These are phyloP conservation scores for Pteruthius melanotis DNA, from an alignment of 2,113 vertebrate species.

Conservation along the genomic window DNA sequence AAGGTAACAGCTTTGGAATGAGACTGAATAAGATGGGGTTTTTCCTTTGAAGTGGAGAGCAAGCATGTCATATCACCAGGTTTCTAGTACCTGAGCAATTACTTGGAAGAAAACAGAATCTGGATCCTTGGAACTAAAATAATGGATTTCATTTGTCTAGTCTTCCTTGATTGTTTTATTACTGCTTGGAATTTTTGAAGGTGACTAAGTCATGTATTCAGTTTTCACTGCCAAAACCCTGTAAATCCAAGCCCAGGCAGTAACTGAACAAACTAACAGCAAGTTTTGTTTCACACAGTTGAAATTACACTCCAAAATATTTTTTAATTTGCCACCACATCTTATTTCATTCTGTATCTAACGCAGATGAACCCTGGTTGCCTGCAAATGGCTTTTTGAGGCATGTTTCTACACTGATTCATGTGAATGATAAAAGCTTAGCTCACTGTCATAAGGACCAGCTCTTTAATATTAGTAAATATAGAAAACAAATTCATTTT, in stretches of 20 bases:
- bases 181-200: not conserved
- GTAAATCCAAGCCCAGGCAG: not conserved
- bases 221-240: not conserved
- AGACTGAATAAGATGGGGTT: not conserved
- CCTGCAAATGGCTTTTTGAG: not conserved
- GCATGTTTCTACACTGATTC: not conserved
- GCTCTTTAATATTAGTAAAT: not conserved
- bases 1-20: not conserved
- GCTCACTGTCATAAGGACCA: not conserved
- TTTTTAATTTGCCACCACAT: not conserved
- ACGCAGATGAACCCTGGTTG: not conserved
- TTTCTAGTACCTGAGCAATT: not conserved
- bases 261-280: not conserved
- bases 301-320: not conserved
- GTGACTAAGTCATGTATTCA: not conserved
- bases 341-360: not conserved
- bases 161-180: not conserved
- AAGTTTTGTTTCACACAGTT: not conserved
- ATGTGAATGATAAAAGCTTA: not conserved
- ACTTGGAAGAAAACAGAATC: not conserved
- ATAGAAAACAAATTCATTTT: not conserved
- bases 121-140: not conserved
- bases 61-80: not conserved
- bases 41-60: not conserved
- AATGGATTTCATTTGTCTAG: not conserved